These are phyloP conservation scores for Rhombomys opimus DNA, from an alignment of 2,113 vertebrate genomes.

Conservation along the genomic window DNA sequence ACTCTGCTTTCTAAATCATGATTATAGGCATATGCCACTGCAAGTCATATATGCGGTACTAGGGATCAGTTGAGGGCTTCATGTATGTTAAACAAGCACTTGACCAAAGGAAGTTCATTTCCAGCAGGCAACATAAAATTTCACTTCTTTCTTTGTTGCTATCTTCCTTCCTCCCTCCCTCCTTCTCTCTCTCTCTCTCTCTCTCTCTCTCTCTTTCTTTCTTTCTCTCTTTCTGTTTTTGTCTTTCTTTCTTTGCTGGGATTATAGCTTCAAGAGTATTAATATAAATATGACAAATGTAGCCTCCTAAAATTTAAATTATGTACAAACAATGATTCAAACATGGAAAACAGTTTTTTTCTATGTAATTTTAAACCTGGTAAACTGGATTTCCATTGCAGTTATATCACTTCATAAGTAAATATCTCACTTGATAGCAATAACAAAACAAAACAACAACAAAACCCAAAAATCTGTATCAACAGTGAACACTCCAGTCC, in stretches of 20 bases:
- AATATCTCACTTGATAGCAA: neutral
- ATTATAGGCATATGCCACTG: neutral
- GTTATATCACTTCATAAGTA: neutral
- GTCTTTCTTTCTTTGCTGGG: neutral
- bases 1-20: neutral
- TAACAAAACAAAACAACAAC: neutral
- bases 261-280: neutral
- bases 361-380: neutral
- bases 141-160: neutral
- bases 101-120: neutral
- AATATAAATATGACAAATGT: neutral
- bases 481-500: neutral
- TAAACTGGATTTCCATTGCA: neutral
- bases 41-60: neutral
- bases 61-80: neutral
- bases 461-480: neutral
- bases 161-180: too few relatives aligned
- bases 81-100: neutral
- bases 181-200: neutral
- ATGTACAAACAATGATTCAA: neutral
- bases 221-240: neutral
- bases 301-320: neutral
- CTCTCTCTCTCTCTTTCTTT: neutral
- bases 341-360: neutral
- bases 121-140: fast-evolving